phyloP scores from a whole-genome alignment of 2,888 invertebrate species.

The Agrotis puta region DNA sequence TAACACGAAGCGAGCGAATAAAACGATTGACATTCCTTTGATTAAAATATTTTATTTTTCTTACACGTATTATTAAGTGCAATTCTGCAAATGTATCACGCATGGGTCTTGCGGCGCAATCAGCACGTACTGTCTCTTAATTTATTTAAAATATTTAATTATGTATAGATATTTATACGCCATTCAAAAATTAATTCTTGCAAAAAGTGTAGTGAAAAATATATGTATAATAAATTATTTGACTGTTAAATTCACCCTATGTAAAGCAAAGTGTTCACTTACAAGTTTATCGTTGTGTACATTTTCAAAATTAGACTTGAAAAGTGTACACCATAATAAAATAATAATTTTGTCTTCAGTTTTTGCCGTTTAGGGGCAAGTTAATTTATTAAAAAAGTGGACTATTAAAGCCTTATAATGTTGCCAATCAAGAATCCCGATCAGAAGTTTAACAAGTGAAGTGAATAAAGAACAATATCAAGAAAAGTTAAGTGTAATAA shows the following conservation, averaged over 20 bases:
- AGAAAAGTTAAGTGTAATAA: slow-evolving; percentile 48
- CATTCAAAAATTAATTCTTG: not conserved
- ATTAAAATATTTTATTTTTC: not conserved
- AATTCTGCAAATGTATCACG: slow-evolving; percentile 21
- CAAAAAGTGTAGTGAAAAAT: slow-evolving; percentile 44
- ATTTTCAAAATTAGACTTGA: not conserved
- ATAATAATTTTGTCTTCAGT: slow-evolving; percentile 6
- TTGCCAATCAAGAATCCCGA: slow-evolving; percentile 19
- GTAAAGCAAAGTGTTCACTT: not conserved
- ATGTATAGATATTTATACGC: not conserved
- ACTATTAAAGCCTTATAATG: slow-evolving; percentile 8
- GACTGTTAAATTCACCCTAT: not conserved
- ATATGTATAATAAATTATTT: too few relatives aligned
- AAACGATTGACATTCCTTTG: not conserved
- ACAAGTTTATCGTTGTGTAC: not conserved
- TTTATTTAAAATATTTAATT: too few relatives aligned
- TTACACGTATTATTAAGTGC: slow-evolving; percentile 8
- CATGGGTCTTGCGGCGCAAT: not conserved
- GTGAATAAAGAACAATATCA: slow-evolving; percentile 14
- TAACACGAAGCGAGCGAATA: too few relatives aligned
- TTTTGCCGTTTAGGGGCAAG: not conserved
- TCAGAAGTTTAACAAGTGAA: slow-evolving; percentile 39
- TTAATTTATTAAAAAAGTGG: not conserved
- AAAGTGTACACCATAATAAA: not conserved
- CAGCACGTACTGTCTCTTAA: slow-evolving; percentile 22